Evolutionary conservation across 2,113 vertebrate genomes (phyloP), one percentile per base, ranked within the genome.

Genomic region (Suncus etruscus): DNA sequence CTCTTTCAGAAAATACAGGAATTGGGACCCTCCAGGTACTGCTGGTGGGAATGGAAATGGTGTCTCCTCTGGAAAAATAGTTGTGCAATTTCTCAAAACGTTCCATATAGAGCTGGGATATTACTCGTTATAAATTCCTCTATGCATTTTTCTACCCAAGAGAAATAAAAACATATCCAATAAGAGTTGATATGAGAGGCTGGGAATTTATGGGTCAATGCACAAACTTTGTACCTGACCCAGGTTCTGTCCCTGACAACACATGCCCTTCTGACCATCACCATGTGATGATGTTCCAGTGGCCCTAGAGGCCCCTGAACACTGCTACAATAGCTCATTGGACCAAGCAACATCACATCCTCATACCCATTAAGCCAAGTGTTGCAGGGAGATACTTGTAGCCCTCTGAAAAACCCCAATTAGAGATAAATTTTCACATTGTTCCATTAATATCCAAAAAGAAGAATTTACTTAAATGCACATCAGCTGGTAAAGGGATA

Each of bases 51-150:
- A 72, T 9, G 14, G 27, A 72, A 48, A 61, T 5, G 27, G 29
- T 14, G 18, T 8, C 32, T n/a, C 18, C 51, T 66, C 61, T 27
- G 10, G 72, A 91, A 58, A 51, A 92, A 83, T 2, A 27, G 20
- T 73, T n/a, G 61, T 50, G 22, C 54, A 61, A 54, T 68, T 73
- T 82, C 92, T 76, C 68, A 63, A 86, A 32, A 86, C 84, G 31
- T 65, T 69, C 47, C 83, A 68, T 76, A 58, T 47, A 20, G 76
- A 86, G 31, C 84, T 75, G 31, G 5, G 50, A 10, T 32, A 22
- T 11, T 2, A 1, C n/a, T 51, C 74, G 12, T 12, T 51, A 27
- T 85, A 24, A 47, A 11, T 20, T 72, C 84, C 75, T 69, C 22
- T 22, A 63, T 54, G 51, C 66, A 22, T 63, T 58, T 45, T 12